These are phyloP conservation scores for Pipra filicauda DNA, from an alignment of 2,113 vertebrate species.

Conservation along the genomic window DNA sequence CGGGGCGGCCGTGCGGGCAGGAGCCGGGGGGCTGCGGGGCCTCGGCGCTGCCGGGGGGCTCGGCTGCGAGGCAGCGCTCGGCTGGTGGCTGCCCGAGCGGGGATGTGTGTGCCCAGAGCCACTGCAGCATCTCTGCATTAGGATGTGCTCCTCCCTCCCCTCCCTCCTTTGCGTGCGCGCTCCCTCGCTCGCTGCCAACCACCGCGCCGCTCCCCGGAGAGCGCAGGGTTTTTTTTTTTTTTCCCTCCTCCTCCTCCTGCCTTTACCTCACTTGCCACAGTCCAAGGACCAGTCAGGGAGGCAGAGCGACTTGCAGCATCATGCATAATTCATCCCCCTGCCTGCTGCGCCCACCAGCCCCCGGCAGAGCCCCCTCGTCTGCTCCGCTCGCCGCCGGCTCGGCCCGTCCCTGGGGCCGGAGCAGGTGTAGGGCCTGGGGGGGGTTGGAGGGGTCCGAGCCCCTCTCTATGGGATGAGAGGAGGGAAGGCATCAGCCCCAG, in stretches of 20 bases:
- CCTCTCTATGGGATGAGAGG: not conserved
- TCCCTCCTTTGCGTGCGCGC: constrained; percentile 59
- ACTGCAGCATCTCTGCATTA: constrained; percentile 84
- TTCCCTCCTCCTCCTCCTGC: not conserved
- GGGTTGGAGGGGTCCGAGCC: not conserved
- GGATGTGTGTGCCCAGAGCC: constrained; percentile 69
- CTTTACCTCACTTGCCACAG: constrained; percentile 72
- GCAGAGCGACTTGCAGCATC: constrained; percentile 6
- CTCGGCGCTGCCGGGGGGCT: not conserved
- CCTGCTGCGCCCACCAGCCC: not conserved
- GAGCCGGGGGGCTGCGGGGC: not conserved
- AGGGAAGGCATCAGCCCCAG: not conserved
- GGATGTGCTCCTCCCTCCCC: constrained; percentile 81
- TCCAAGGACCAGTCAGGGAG: constrained; percentile 48
- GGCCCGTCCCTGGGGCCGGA: not conserved
- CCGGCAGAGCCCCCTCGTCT: not conserved
- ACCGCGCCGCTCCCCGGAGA: constrained; percentile 37
- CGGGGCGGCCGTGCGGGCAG: not conserved
- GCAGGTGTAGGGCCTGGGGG: not conserved
- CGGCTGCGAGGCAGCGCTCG: not conserved
- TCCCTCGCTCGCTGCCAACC: constrained; percentile 64
- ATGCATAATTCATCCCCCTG: constrained; percentile 55
- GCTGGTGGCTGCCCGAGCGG: constrained; percentile 53
- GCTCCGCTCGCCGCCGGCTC: not conserved
- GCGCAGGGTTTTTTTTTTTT: not conserved